Conservation (phyloP, 2,797 vertebrate genomes). For the Danionella dracula region DNA sequence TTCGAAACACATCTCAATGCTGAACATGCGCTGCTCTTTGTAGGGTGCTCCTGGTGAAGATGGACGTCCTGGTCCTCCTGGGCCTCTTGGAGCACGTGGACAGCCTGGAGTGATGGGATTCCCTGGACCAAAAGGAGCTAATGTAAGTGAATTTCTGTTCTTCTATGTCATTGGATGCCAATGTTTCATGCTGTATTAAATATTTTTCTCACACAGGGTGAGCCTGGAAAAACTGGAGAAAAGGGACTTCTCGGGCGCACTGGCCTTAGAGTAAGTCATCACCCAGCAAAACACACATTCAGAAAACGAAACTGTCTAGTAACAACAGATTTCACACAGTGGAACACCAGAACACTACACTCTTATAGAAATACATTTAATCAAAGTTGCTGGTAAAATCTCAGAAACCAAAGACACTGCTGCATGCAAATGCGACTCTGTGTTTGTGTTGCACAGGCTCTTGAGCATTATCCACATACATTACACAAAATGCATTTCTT, state of each 20-base stretch:
- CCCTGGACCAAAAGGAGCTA: slow-evolving; percentile 95
- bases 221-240: slow-evolving; percentile 88
- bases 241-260: slow-evolving; percentile 86
- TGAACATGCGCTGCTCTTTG: slow-evolving; percentile 64
- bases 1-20: not conserved
- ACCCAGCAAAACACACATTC: not conserved
- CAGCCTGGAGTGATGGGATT: slow-evolving; percentile 99
- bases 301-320: too few relatives aligned
- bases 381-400: too few relatives aligned
- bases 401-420: too few relatives aligned
- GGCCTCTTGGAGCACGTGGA: slow-evolving; percentile 87
- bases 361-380: too few relatives aligned
- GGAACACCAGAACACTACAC: too few relatives aligned
- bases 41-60: slow-evolving; percentile 92
- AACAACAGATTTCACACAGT: too few relatives aligned
- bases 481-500: too few relatives aligned
- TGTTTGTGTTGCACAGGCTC: too few relatives aligned
- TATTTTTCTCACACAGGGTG: slow-evolving; percentile 71
- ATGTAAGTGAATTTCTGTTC: slow-evolving; percentile 62
- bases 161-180: not conserved
- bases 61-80: slow-evolving; percentile 90
- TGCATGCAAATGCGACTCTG: too few relatives aligned
- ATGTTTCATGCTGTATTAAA: not conserved
- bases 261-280: slow-evolving; percentile 83
- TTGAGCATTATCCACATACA: too few relatives aligned